Evolutionary conservation across 2,888 invertebrate genomes (phyloP).

Genomic region (Beris morrisii): DNA sequence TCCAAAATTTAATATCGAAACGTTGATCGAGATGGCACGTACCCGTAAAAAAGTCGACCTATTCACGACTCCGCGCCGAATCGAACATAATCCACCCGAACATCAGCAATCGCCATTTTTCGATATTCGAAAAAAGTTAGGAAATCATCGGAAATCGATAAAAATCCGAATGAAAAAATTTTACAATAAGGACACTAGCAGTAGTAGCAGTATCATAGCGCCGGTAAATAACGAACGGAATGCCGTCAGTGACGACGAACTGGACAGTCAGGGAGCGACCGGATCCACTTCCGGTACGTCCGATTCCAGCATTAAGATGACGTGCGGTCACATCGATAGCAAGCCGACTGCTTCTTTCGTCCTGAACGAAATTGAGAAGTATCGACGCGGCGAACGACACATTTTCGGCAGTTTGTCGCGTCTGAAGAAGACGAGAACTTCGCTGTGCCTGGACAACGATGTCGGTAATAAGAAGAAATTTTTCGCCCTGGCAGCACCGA

Average conservation of each 20-base stretch:
- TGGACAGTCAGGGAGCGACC: conserved; percentile 38
- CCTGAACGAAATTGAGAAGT: conserved; percentile 36
- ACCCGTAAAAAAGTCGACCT: conserved; percentile 39
- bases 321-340: conserved; percentile 26
- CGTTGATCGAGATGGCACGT: conserved; percentile 44
- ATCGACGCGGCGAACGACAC: conserved; percentile 39
- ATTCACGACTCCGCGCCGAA: neutral
- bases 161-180: conserved; percentile 46
- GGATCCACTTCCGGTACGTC: conserved; percentile 35
- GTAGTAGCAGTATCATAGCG: neutral
- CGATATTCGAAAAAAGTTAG: conserved; percentile 45
- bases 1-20: conserved; percentile 45
- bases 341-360: conserved; percentile 24
- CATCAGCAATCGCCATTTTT: conserved; percentile 43
- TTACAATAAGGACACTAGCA: conserved; percentile 39
- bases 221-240: conserved; percentile 31
- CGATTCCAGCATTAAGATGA: conserved; percentile 36
- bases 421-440: conserved; percentile 40
- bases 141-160: conserved; percentile 47
- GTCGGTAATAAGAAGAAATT: conserved; percentile 32
- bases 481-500: conserved; percentile 16
- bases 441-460: conserved; percentile 38
- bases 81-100: conserved; percentile 2
- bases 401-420: conserved; percentile 45
- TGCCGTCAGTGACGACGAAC: conserved; percentile 38